Evolutionary conservation across 2,888 invertebrate species (phyloP), one percentile per base, ranked within the genome.

Genomic region (Villa cingulata): DNA sequence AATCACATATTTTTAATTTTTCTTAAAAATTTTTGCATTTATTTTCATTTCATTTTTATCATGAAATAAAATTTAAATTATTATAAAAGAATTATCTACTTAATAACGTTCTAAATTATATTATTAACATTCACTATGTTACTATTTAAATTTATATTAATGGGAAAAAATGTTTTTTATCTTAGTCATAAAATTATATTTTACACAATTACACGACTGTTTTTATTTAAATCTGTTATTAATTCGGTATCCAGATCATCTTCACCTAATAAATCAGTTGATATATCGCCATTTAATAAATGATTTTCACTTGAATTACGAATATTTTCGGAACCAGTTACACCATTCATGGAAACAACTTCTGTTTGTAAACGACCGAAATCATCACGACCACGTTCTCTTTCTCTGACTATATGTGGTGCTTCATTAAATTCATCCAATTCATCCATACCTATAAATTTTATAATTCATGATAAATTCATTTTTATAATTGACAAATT

Each of bases 371-470:
- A 65, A 16, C 60, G 64, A 15, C 63, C 61, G 37, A 42, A 39
- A 18, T 45, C 45, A 37, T 51, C 43, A 19, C 20, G 46, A 27
- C 19, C 46, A n/a, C 61, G 57, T 49, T 66, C 68, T 12, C 68
- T 65, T 53, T 66, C 68, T 3, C 68, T 56, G 6, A 88, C 74
- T 56, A 88, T 84, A 64, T 90, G 90, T 0, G 89, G 89, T 3
- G 90, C 88, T 66, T 91, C 89, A 66, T 87, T 87, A 67, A 90
- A 90, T 66, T 90, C 89, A 59, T 90, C 89, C 48, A 91, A 67
- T 65, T 91, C 91, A 59, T 90, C 90, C 57, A 79, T 74, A 53
- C 81, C 81, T 60, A 17, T 46, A 37, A 17, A 34, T n/a, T 44
- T 37, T 16, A 37, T 16, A 23, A 7, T 36, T 36, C 4, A 16